Evolutionary conservation across 2,888 invertebrate species (phyloP).

Genomic region (Thymelicus acteon): DNA sequence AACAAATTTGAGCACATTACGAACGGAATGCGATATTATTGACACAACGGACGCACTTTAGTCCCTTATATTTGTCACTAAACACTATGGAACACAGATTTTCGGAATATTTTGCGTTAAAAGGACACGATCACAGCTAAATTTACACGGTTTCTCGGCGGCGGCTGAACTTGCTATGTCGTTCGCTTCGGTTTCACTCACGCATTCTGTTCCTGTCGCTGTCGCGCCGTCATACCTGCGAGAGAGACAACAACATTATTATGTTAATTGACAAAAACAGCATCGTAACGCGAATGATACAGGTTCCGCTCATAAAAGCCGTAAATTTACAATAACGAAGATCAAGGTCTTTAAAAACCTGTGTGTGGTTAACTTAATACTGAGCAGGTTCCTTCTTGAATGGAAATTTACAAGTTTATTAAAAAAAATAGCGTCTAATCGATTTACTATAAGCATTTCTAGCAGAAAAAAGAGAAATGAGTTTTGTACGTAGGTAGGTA

Average conservation of each 20-base stretch:
- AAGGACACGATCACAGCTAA: constrained; percentile 45
- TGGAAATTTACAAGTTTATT: neutral
- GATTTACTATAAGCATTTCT: no score
- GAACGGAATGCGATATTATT: constrained; percentile 46
- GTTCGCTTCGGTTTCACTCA: constrained; percentile 41
- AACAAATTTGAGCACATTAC: constrained; percentile 50
- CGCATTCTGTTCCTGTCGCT: constrained; percentile 46
- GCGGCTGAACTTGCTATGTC: constrained; percentile 50
- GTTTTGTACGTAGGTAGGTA: no score
- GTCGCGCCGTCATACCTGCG: constrained; percentile 58
- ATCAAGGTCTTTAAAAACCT: constrained; percentile 35
- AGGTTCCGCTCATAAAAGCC: constrained; percentile 49
- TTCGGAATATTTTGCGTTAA: constrained; percentile 43
- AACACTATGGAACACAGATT: constrained; percentile 39
- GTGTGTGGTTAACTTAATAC: neutral
- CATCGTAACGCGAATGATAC: constrained; percentile 52
- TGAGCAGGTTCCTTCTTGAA: neutral
- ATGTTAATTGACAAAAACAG: constrained; percentile 64
- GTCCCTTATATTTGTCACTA: constrained; percentile 29
- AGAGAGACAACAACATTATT: constrained; percentile 61
- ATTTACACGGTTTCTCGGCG: constrained; percentile 49
- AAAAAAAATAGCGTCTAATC: no score
- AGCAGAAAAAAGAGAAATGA: no score
- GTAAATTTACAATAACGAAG: constrained; percentile 38
- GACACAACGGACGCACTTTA: constrained; percentile 40